phyloP scores from a whole-genome alignment of 2,888 invertebrate species.

The Kryphioiulus occultus region DNA sequence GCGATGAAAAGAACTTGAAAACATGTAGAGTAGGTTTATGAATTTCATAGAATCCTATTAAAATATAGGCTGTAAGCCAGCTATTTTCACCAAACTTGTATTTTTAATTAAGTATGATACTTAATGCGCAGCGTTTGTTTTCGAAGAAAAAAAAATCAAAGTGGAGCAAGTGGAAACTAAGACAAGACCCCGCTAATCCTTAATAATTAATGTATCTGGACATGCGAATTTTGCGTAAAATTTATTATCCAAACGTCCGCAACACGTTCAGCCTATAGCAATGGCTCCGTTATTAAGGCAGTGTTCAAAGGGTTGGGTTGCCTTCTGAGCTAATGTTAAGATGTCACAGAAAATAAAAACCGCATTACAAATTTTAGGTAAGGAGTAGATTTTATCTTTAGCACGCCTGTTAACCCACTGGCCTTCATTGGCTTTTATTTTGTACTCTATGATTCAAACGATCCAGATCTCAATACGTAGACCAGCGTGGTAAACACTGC shows the following conservation, averaged over 20 bases:
- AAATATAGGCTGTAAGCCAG: slow-evolving; percentile 1
- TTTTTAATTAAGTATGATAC: background rate
- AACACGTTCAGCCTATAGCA: slow-evolving; percentile 22
- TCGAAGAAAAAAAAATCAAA: background rate
- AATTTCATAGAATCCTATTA: background rate
- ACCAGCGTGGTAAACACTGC: background rate
- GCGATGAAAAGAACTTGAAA: slow-evolving; percentile 27
- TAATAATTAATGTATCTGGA: slow-evolving; percentile 33
- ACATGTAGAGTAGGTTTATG: slow-evolving; percentile 27
- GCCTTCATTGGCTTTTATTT: background rate
- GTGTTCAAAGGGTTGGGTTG: slow-evolving; percentile 1
- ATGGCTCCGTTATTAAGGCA: background rate
- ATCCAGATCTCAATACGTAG: slow-evolving; percentile 6
- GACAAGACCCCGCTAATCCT: slow-evolving; percentile 15
- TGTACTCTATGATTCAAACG: background rate
- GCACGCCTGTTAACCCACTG: slow-evolving; percentile 16
- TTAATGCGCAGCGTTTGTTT: slow-evolving; percentile 8
- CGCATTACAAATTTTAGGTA: background rate
- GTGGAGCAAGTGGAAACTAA: slow-evolving; percentile 30
- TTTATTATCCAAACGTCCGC: background rate
- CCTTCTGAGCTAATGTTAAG: background rate
- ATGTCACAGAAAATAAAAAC: background rate
- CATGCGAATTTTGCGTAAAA: slow-evolving; percentile 13
- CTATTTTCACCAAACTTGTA: slow-evolving; percentile 4
- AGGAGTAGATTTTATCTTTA: slow-evolving; percentile 14